Conservation (phyloP, 2,113 vertebrate genomes). For the Chitala chitala region DNA sequence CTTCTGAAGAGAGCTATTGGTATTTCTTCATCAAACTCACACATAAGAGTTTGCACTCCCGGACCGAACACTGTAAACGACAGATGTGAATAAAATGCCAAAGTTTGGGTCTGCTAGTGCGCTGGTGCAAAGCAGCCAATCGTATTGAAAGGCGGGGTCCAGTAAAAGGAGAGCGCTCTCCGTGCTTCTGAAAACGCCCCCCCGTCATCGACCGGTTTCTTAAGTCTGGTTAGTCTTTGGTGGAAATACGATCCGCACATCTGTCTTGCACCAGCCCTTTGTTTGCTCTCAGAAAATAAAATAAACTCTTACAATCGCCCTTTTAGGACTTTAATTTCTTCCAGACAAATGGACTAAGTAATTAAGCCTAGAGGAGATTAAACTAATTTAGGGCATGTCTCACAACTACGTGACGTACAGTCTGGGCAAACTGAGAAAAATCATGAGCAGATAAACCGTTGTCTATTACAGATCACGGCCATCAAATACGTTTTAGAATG, state of each 20-base stretch:
- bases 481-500: slow-evolving; percentile 21
- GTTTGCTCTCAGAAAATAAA: slow-evolving; percentile 34
- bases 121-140: slow-evolving; percentile 44
- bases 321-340: slow-evolving; percentile 27
- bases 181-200: slow-evolving; percentile 34
- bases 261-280: slow-evolving; percentile 16
- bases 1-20: slow-evolving; percentile 17
- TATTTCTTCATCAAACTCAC: slow-evolving; percentile 41
- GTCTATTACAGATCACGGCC: neutral
- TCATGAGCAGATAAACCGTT: slow-evolving; percentile 32
- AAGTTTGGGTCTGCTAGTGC: slow-evolving; percentile 47
- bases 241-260: slow-evolving; percentile 53
- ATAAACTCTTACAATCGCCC: slow-evolving; percentile 41
- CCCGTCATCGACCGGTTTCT: slow-evolving; percentile 35
- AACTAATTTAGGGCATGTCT: slow-evolving; percentile 19
- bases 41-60: slow-evolving; percentile 43
- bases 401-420: slow-evolving; percentile 26
- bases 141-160: slow-evolving; percentile 23
- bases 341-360: slow-evolving; percentile 28
- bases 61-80: slow-evolving; percentile 41
- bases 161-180: slow-evolving; percentile 22
- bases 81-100: slow-evolving; percentile 46
- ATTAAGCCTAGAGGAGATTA: slow-evolving; percentile 9
- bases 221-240: slow-evolving; percentile 48
- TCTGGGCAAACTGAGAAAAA: slow-evolving; percentile 31